Conservation (phyloP, 2,113 vertebrate species). For the Clarias batrachus region DNA sequence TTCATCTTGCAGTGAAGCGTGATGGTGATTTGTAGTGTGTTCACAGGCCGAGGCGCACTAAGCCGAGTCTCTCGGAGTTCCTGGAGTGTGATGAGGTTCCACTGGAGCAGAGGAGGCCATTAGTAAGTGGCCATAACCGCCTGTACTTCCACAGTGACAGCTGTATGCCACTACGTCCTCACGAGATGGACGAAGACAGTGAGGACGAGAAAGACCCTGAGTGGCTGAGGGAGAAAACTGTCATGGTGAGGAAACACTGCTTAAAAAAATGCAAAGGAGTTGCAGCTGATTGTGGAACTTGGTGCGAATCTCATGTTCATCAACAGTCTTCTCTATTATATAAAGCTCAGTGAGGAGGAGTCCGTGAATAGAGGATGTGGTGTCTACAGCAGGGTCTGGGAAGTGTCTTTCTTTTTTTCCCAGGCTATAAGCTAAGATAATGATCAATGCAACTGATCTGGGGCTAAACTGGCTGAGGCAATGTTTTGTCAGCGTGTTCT, state of each 20-base stretch:
- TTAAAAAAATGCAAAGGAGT: background rate
- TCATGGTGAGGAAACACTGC: conserved; percentile 73
- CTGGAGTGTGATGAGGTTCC: conserved; percentile 86
- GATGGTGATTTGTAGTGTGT: background rate
- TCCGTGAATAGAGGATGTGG: too few relatives aligned
- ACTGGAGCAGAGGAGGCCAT: conserved; percentile 83
- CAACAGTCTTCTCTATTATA: background rate
- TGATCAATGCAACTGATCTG: background rate
- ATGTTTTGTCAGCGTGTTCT: background rate
- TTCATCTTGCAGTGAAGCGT: background rate
- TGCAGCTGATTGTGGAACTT: background rate
- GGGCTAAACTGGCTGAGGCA: background rate
- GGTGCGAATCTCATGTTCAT: background rate
- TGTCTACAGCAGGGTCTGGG: background rate
- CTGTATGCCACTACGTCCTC: conserved; percentile 82
- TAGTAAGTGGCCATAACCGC: conserved; percentile 85
- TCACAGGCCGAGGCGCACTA: conserved; percentile 82
- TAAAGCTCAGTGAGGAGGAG: background rate
- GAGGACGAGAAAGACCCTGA: conserved; percentile 86
- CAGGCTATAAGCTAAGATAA: background rate
- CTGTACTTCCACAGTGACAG: conserved; percentile 89
- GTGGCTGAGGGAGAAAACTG: conserved; percentile 88
- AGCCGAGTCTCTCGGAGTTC: conserved; percentile 87
- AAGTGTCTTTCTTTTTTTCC: background rate
- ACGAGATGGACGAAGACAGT: conserved; percentile 89